A percentile compares a stretch with the other conserved stretches of the same genome.
These are phyloP conservation scores for Caenorhabditis panamensis DNA, from an alignment of 2,888 invertebrate species.

Conservation along the genomic window DNA sequence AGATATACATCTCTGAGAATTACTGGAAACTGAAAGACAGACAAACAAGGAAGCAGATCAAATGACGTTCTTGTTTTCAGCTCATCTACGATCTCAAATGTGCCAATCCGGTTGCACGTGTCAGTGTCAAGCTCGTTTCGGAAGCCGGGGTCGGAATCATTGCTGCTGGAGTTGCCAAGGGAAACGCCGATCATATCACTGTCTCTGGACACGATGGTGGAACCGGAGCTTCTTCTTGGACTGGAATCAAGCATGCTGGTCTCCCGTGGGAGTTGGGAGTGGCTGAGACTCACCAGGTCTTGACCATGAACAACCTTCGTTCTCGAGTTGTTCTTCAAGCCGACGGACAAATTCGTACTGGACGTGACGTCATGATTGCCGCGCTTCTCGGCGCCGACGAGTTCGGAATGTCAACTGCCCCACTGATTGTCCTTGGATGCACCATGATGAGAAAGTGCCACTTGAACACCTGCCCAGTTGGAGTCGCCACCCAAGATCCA, in stretches of 20 bases:
- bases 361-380: conserved; percentile 96
- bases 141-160: conserved; percentile 99
- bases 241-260: conserved; percentile 97
- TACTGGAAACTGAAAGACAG: not conserved
- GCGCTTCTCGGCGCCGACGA: conserved; percentile 97
- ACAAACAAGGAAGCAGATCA: not conserved
- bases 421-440: conserved; percentile 96
- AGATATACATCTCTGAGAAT: not conserved
- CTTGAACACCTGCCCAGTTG: conserved; percentile 98
- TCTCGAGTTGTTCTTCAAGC: conserved; percentile 96
- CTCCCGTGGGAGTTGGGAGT: conserved; percentile 98
- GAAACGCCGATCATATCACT: conserved; percentile 97
- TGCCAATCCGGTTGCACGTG: conserved; percentile 94
- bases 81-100: conserved; percentile 98
- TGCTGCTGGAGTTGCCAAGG: conserved; percentile 98
- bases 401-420: conserved; percentile 98
- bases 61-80: conserved; percentile 72
- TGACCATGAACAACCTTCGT: conserved; percentile 83
- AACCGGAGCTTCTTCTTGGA: conserved; percentile 95
- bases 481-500: conserved; percentile 98
- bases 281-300: conserved; percentile 95
- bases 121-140: conserved; percentile 97
- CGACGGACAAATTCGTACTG: conserved; percentile 94
- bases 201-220: conserved; percentile 99
- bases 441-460: conserved; percentile 99